Percentiles rank a stretch among this genome's conserved stretches.
Evolutionary conservation across 1,140 invertebrate genomes (phyloP).

Genomic region (Trichonephila clavata): DNA sequence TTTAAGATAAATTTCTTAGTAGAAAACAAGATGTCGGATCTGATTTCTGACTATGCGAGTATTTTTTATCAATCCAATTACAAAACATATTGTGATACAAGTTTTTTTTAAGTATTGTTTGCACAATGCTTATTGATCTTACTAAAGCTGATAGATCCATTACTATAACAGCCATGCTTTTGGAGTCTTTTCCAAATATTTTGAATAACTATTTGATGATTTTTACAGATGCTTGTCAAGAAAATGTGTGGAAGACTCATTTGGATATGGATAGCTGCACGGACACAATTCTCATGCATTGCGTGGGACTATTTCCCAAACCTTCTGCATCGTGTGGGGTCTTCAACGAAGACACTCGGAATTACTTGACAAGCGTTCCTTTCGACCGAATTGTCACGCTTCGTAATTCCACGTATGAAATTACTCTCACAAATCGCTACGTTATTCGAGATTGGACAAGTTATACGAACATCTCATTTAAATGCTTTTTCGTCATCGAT

Average conservation of each 20-base stretch:
- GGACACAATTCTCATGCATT: constrained; percentile 78
- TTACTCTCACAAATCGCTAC: constrained; percentile 76
- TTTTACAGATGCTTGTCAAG: constrained; percentile 77
- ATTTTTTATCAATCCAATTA: no score
- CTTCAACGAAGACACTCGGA: constrained; percentile 76
- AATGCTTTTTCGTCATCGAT: constrained; percentile 78
- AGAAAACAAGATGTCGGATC: no score
- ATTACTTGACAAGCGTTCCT: constrained; percentile 74
- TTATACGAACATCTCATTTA: constrained; percentile 78
- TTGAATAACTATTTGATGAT: not conserved
- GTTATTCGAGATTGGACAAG: constrained; percentile 77
- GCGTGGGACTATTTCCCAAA: constrained; percentile 78
- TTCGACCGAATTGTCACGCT: constrained; percentile 77
- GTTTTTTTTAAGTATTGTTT: no score
- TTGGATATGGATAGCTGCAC: constrained; percentile 77
- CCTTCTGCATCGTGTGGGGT: constrained; percentile 79
- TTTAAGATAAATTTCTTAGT: no score
- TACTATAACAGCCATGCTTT: not conserved
- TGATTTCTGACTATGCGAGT: no score
- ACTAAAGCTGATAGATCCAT: no score
- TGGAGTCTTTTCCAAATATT: not conserved
- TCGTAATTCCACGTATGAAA: constrained; percentile 78
- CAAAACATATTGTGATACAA: no score
- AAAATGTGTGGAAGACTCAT: constrained; percentile 76
- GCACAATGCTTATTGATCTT: no score